Evolutionary conservation across 2,888 invertebrate species (phyloP).

Genomic region (Cyrtodaria siliqua): DNA sequence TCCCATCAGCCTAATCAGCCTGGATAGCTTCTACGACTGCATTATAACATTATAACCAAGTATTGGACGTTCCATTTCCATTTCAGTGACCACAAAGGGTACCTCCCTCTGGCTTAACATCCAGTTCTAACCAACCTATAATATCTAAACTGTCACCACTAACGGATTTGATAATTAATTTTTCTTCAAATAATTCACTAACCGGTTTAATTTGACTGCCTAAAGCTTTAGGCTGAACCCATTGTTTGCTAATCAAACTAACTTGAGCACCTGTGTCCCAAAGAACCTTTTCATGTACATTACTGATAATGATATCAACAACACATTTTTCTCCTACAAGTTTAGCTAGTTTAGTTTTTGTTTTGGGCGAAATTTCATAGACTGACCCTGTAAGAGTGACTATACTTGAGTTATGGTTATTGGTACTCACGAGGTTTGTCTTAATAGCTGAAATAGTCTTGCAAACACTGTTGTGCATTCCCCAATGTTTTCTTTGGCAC

Average conservation of each 20-base stretch:
- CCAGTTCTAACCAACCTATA: constrained; percentile 7
- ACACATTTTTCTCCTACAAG: constrained; percentile 18
- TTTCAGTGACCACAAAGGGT: constrained; percentile 26
- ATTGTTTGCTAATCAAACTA: constrained; percentile 5
- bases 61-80: constrained; percentile 22
- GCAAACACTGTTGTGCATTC: constrained; percentile 8
- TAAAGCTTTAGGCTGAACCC: constrained; percentile 9
- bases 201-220: not conserved
- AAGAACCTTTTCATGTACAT: constrained; percentile 8
- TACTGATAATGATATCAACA: constrained; percentile 2
- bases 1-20: constrained; percentile 10
- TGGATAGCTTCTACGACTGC: not conserved
- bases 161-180: too few species aligned
- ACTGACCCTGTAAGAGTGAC: constrained; percentile 6
- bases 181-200: constrained; percentile 9
- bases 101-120: not conserved
- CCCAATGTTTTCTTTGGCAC: constrained; percentile 21
- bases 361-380: constrained; percentile 26
- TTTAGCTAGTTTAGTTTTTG: constrained; percentile 21
- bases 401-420: not conserved
- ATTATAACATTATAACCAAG: constrained; percentile 35
- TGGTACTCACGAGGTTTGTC: not conserved
- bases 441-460: not conserved
- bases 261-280: constrained; percentile 51
- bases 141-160: constrained; percentile 16